Conservation (phyloP, 2,888 invertebrate species). For the Gastrophysa polygoni region DNA sequence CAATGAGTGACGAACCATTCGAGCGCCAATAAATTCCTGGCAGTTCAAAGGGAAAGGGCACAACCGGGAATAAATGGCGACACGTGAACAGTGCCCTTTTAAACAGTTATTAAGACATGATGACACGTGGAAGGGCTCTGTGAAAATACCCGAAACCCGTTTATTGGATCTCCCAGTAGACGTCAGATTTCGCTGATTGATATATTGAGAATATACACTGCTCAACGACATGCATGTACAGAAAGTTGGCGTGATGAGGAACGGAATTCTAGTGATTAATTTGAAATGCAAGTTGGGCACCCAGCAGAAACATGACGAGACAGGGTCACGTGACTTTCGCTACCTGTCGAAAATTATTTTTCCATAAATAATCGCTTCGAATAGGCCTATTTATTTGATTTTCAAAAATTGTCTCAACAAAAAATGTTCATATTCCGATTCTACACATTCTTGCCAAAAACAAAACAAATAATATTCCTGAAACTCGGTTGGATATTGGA, state of each 20-base stretch:
- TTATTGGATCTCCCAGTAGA: slow-evolving; percentile 28
- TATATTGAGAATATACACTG: slow-evolving; percentile 27
- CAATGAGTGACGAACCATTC: slow-evolving; percentile 5
- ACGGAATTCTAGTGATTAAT: not conserved
- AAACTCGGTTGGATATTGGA: no score
- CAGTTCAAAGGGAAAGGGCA: slow-evolving; percentile 12
- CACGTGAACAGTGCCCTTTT: slow-evolving; percentile 36
- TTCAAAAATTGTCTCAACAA: no score
- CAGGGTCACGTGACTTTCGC: no score
- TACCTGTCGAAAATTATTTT: no score
- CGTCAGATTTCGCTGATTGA: slow-evolving; percentile 31
- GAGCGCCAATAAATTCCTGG: slow-evolving; percentile 8
- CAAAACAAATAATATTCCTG: no score
- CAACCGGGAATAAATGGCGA: slow-evolving; percentile 28
- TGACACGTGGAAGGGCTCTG: slow-evolving; percentile 35
- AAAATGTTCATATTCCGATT: no score
- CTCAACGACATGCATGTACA: not conserved
- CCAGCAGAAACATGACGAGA: no score
- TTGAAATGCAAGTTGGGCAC: no score
- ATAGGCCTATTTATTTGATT: no score
- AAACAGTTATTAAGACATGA: slow-evolving; percentile 39
- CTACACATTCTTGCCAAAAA: no score
- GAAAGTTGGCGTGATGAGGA: no score
- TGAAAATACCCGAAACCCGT: slow-evolving; percentile 32
- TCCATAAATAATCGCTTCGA: no score